phyloP scores from a whole-genome alignment of 2,113 vertebrate species.

The Cryptomyrus ogoouensis region DNA sequence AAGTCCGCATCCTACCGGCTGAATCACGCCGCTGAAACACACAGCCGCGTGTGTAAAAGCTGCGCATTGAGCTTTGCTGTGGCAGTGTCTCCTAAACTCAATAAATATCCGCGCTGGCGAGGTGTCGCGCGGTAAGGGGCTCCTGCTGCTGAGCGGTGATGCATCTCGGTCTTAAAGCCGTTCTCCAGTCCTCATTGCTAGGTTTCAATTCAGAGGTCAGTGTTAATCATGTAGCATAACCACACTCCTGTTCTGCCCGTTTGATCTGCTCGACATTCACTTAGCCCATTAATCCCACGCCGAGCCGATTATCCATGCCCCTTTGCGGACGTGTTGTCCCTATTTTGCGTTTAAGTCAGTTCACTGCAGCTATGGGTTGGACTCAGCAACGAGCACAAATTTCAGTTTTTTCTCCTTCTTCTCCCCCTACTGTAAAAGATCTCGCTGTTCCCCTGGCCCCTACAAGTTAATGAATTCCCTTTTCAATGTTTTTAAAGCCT shows the following conservation, averaged over 20 bases:
- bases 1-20: background rate
- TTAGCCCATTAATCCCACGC: background rate
- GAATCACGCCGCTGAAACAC: background rate
- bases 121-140: background rate
- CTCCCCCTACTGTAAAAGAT: background rate
- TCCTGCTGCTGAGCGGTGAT: background rate
- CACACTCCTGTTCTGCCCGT: background rate
- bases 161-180: background rate
- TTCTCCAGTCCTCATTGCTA: background rate
- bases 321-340: background rate
- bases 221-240: background rate
- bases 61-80: background rate
- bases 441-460: background rate
- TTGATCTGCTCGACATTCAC: background rate
- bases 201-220: background rate
- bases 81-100: background rate
- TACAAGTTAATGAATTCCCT: constrained; percentile 39
- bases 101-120: background rate
- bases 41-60: background rate
- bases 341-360: constrained; percentile 9
- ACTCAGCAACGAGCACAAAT: background rate
- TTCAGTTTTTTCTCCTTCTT: constrained; percentile 4
- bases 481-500: constrained; percentile 36
- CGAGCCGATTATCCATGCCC: background rate
- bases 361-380: constrained; percentile 7